A percentile compares a stretch with the other conserved stretches of the same genome.
Conservation (phyloP, 2,888 invertebrate species). For the Dichetophora obliterata region DNA sequence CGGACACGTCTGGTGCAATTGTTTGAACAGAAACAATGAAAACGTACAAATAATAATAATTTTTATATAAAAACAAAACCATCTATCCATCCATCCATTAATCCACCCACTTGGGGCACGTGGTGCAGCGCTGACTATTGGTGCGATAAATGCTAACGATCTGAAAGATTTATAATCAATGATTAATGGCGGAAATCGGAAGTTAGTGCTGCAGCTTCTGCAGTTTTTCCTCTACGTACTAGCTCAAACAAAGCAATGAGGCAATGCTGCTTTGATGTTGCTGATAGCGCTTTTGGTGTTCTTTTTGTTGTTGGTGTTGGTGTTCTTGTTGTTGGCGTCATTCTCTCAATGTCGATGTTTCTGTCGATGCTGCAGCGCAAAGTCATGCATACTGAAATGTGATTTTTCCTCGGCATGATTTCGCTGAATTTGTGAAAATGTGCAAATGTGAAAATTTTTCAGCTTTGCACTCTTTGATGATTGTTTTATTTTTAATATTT, state of each 20-base stretch:
- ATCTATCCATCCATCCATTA: no score
- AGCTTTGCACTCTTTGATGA: background rate
- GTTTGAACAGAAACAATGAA: no score
- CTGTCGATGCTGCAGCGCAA: background rate
- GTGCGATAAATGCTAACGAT: slow-evolving; percentile 45
- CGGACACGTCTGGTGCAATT: no score
- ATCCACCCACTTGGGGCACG: background rate
- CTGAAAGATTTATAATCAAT: slow-evolving; percentile 47
- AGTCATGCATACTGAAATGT: slow-evolving; percentile 23
- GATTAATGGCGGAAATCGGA: slow-evolving; percentile 46
- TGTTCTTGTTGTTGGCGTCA: background rate
- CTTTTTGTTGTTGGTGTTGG: background rate
- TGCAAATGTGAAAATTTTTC: slow-evolving; percentile 1
- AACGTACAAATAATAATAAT: no score
- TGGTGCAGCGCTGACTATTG: slow-evolving; percentile 30
- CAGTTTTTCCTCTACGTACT: background rate
- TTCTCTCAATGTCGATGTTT: background rate
- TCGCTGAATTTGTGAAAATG: slow-evolving; percentile 6
- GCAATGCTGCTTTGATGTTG: background rate
- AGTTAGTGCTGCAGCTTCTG: slow-evolving; percentile 23
- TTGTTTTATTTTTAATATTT: slow-evolving; percentile 1
- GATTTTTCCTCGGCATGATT: background rate
- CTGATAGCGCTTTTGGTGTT: background rate
- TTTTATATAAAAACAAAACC: background rate
- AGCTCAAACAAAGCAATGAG: background rate